Conservation (phyloP, 2,888 invertebrate genomes). For the Conistra vaccinii region DNA sequence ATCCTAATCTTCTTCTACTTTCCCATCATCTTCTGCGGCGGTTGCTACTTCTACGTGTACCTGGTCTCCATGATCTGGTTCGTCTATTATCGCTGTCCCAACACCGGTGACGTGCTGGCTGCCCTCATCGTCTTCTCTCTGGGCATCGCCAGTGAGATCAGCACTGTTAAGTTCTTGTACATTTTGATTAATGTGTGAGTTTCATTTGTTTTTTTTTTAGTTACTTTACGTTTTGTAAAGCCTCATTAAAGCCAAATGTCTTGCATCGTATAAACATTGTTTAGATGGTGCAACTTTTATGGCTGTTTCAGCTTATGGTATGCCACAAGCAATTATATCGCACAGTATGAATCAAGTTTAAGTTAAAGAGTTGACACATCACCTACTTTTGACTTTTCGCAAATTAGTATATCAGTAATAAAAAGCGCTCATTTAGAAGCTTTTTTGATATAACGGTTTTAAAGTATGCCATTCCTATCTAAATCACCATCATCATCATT, state of each 20-base stretch:
- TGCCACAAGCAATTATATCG: background rate
- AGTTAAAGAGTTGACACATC: background rate
- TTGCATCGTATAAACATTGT: too few species aligned
- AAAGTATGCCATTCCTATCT: too few species aligned
- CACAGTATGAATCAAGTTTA: background rate
- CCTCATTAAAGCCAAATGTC: too few species aligned
- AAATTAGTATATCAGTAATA: background rate
- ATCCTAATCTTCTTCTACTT: conserved; percentile 62
- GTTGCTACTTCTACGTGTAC: conserved; percentile 67
- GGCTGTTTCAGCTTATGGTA: too few species aligned
- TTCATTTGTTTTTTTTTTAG: background rate
- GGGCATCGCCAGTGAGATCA: conserved; percentile 64
- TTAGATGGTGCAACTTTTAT: too few species aligned
- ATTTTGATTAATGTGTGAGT: conserved; percentile 23
- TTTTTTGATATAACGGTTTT: too few species aligned
- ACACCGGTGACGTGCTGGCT: conserved; percentile 36
- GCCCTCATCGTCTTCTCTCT: conserved; percentile 66
- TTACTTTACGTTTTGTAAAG: background rate
- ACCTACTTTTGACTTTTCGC: background rate
- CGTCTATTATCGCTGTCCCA: conserved; percentile 59
- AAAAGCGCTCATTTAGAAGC: background rate
- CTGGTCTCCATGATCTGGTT: conserved; percentile 67
- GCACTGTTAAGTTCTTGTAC: conserved; percentile 63
- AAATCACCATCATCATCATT: too few species aligned
- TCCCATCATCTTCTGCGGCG: conserved; percentile 26